Percentiles rank a stretch among this genome's conserved stretches.
Evolutionary conservation across 2,113 vertebrate species (phyloP).

Genomic region (Eudorcas thomsonii): DNA sequence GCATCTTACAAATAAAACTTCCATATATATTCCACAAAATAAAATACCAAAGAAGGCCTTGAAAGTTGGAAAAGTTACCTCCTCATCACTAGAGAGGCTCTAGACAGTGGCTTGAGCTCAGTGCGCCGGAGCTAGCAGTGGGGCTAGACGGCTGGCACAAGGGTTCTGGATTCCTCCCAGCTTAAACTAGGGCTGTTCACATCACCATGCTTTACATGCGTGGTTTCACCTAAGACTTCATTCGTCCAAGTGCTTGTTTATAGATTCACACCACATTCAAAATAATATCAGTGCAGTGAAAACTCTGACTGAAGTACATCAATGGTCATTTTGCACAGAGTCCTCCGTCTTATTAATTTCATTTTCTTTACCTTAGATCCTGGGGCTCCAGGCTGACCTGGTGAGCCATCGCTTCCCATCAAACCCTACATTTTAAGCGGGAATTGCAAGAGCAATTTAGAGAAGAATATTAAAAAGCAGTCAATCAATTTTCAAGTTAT

Average conservation of each 20-base stretch:
- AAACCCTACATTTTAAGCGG: conserved; percentile 84
- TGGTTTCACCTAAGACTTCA: neutral
- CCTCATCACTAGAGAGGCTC: neutral
- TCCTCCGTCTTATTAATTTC: neutral
- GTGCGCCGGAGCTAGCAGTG: accelerated
- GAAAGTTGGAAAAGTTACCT: neutral
- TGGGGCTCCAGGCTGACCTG: conserved; percentile 86
- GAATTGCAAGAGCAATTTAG: conserved; percentile 23
- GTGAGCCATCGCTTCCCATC: conserved; percentile 85
- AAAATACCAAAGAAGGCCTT: neutral
- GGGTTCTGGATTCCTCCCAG: neutral
- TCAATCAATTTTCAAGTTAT: neutral
- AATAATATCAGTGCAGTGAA: neutral
- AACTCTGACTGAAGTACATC: neutral
- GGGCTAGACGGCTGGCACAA: neutral
- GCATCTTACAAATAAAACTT: neutral
- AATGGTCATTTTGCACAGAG: neutral
- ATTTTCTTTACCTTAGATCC: conserved; percentile 87
- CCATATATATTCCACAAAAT: neutral
- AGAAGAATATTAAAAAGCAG: neutral
- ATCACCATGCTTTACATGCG: neutral
- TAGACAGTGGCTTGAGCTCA: neutral
- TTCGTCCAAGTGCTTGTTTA: neutral
- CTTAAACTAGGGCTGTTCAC: neutral
- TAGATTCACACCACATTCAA: neutral